Conservation (phyloP, 2,888 invertebrate species). For the Hyposoter dolosus region DNA sequence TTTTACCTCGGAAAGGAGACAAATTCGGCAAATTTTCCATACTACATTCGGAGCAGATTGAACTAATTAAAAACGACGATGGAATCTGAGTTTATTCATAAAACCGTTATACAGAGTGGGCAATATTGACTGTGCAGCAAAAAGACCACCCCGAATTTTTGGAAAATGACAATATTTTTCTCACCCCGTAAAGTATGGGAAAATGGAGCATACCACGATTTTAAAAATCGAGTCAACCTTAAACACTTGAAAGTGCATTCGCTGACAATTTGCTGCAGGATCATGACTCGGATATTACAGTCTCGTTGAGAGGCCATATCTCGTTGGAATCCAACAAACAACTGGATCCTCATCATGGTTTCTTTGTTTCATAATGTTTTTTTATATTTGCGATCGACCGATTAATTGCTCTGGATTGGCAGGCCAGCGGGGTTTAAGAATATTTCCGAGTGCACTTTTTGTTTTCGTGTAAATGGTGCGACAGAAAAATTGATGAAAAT, state of each 20-base stretch:
- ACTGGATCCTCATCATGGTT: too few species aligned
- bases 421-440: too few species aligned
- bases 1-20: not conserved
- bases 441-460: too few species aligned
- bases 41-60: not conserved
- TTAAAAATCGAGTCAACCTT: not conserved
- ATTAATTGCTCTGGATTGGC: too few species aligned
- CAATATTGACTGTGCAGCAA: not conserved
- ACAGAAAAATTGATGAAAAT: not conserved
- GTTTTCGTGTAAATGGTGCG: not conserved
- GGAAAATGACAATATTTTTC: not conserved
- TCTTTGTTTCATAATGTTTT: not conserved
- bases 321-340: too few species aligned
- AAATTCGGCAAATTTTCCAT: constrained; percentile 3
- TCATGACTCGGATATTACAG: not conserved
- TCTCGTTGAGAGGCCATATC: not conserved
- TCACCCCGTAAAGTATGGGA: not conserved
- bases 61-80: not conserved
- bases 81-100: not conserved
- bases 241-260: not conserved
- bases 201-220: too few species aligned
- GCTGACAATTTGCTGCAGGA: not conserved
- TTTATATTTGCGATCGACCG: too few species aligned
- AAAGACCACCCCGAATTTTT: not conserved
- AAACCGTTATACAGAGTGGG: not conserved